Conservation (phyloP, 2,888 invertebrate genomes). For the Apomyelois bistriatella region DNA sequence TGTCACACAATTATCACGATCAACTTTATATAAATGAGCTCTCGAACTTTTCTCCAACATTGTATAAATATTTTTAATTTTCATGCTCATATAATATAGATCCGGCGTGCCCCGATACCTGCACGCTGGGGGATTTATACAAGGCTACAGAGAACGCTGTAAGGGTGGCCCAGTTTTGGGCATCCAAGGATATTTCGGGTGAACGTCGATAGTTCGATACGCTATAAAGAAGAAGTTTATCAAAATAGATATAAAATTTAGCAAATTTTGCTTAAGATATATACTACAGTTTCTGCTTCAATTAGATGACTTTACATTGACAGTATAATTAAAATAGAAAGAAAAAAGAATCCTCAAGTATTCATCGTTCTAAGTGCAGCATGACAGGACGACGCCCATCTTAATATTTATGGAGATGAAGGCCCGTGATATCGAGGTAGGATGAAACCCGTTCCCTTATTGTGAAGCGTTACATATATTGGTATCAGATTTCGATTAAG, state of each 20-base stretch:
- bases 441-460: slow-evolving; percentile 36
- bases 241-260: too few relatives aligned
- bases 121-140: too few relatives aligned
- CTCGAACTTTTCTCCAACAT: too few relatives aligned
- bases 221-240: too few relatives aligned
- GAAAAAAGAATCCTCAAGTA: slow-evolving; percentile 33
- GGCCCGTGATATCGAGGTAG: slow-evolving; percentile 38
- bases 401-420: slow-evolving; percentile 67
- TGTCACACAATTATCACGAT: slow-evolving; percentile 68
- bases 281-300: not conserved
- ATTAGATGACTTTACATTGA: slow-evolving; percentile 22
- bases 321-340: slow-evolving; percentile 33
- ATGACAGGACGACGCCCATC: slow-evolving; percentile 58
- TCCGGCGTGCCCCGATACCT: too few relatives aligned
- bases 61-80: not conserved
- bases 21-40: slow-evolving; percentile 9
- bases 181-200: too few relatives aligned
- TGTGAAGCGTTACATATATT: slow-evolving; percentile 31
- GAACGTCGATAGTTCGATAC: too few relatives aligned
- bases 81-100: not conserved
- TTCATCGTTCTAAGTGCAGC: slow-evolving; percentile 55
- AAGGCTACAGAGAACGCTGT: too few relatives aligned
- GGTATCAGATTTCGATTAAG: slow-evolving; percentile 41
- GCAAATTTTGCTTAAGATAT: not conserved
- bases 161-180: too few relatives aligned